Evolutionary conservation across 1,140 invertebrate genomes (phyloP).

Genomic region (Megathymus violae): DNA sequence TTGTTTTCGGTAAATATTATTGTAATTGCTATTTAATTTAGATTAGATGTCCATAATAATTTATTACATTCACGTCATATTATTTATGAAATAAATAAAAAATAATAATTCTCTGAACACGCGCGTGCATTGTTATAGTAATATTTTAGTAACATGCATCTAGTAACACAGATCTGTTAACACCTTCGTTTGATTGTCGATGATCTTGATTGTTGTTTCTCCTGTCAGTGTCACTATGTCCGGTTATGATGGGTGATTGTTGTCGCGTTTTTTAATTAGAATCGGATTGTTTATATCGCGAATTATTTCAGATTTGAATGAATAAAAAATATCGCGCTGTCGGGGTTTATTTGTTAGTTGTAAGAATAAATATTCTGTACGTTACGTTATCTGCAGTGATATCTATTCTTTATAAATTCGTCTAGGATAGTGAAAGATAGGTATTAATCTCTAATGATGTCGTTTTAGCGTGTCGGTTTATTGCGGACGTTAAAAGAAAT

Average conservation of each 20-base stretch:
- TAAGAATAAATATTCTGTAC: slow-evolving; percentile 6
- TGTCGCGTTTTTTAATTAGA: slow-evolving; percentile 46
- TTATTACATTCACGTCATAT: too few relatives aligned
- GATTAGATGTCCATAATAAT: too few relatives aligned
- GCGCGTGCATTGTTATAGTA: too few relatives aligned
- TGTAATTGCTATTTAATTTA: too few relatives aligned
- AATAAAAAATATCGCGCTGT: background rate
- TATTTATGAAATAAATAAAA: too few relatives aligned
- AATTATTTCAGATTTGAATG: slow-evolving; percentile 29
- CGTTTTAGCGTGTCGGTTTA: slow-evolving; percentile 58
- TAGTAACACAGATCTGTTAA: slow-evolving; percentile 29
- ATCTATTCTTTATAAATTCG: slow-evolving; percentile 44
- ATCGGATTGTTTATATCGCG: slow-evolving; percentile 42
- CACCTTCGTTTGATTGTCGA: slow-evolving; percentile 30
- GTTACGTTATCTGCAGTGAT: slow-evolving; percentile 7
- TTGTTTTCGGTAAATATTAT: too few relatives aligned
- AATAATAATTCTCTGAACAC: too few relatives aligned
- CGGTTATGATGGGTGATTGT: slow-evolving; percentile 36
- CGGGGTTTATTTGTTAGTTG: background rate
- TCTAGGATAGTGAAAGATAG: slow-evolving; percentile 69
- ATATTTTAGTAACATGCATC: too few relatives aligned
- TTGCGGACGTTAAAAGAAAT: slow-evolving; percentile 65
- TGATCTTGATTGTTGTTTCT: slow-evolving; percentile 32
- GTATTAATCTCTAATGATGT: slow-evolving; percentile 62
- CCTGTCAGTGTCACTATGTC: slow-evolving; percentile 54